Evolutionary conservation across 2,113 vertebrate genomes (phyloP), one percentile per base, ranked within the genome.

Genomic region (Struthio camelus): DNA sequence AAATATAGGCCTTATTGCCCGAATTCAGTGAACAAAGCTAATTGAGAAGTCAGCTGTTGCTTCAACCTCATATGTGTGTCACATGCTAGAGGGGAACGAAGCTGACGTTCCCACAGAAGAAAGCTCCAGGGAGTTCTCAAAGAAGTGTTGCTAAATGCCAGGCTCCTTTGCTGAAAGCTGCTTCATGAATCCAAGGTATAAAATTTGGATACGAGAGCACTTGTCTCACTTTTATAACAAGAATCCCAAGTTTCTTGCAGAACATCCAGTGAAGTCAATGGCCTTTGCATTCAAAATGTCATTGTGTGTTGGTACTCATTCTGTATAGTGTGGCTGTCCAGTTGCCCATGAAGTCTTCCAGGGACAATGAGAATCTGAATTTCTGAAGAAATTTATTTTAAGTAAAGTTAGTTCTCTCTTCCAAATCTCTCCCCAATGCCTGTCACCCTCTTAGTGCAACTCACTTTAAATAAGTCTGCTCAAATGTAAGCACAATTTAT

Each of bases 1-100:
- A 34, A 95, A 65, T 81, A 27, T 5, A 66, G 56, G 9, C 48
- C 28, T 65, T 83, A 27, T 80, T 88, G 71, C n/a, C 64, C 82
- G 66, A 82, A 71, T 80, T 92, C 51, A 66, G 2, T 69, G 86
- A 92, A 86, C 65, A 84, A 86, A 84, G 61, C 65, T 30, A 23
- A 34, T n/a, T 69, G 71, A 80, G 58, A 56, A 94, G 54, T 93
- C 90, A 90, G 75, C 82, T 73, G 56, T 89, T 93, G 30, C 69
- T 80, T 83, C 75, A 77, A 53, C 36, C 51, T 94, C 62, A 36
- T 79, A 40, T 82, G 70, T 80, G 65, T 54, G 53, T 94, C 81
- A 93, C 84, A 89, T 85, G 81, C 84, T 96, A 22, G 80, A 61
- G 56, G 56, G 61, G 80, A 92, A 42, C 75, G 87, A 93, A 95